These are phyloP conservation scores for Numida meleagris DNA, from an alignment of 2,113 vertebrate genomes.

Conservation along the genomic window DNA sequence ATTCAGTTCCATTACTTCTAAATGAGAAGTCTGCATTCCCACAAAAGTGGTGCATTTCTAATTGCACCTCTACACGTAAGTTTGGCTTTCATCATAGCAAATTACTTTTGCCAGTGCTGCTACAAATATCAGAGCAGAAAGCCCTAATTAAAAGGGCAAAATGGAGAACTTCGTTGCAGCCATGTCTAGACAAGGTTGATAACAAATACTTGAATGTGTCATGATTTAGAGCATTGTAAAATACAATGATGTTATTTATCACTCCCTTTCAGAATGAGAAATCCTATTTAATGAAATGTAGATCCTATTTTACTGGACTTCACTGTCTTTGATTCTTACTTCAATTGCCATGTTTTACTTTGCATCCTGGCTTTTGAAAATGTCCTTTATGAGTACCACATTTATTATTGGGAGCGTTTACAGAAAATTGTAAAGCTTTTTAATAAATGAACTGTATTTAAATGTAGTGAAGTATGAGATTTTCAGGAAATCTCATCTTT, in stretches of 20 bases:
- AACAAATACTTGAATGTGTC: slow-evolving; percentile 6
- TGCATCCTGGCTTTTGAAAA: slow-evolving; percentile 10
- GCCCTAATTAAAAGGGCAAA: background rate
- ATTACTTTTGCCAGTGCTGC: background rate
- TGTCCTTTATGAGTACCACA: background rate
- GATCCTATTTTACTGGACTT: slow-evolving; percentile 28
- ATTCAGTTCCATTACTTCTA: background rate
- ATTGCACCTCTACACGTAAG: background rate
- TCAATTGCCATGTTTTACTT: slow-evolving; percentile 7
- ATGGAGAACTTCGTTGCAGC: background rate
- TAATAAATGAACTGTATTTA: slow-evolving; percentile 14
- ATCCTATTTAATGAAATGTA: slow-evolving; percentile 65
- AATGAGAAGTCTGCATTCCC: background rate
- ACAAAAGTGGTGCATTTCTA: background rate
- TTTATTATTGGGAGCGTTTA: slow-evolving; percentile 14
- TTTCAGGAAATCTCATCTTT: too few species aligned
- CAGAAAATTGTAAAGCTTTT: background rate
- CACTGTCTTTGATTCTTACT: slow-evolving; percentile 38
- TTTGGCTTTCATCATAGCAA: slow-evolving; percentile 26
- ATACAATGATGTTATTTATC: slow-evolving; percentile 20
- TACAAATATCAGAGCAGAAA: background rate
- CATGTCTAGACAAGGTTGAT: slow-evolving; percentile 12
- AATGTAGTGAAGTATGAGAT: background rate
- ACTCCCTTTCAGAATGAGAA: slow-evolving; percentile 57
- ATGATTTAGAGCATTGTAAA: slow-evolving; percentile 33